A percentile compares a stretch with the other conserved stretches of the same genome.
These are phyloP conservation scores for Dynastes hyllus DNA, from an alignment of 2,888 invertebrate genomes.

Conservation along the genomic window DNA sequence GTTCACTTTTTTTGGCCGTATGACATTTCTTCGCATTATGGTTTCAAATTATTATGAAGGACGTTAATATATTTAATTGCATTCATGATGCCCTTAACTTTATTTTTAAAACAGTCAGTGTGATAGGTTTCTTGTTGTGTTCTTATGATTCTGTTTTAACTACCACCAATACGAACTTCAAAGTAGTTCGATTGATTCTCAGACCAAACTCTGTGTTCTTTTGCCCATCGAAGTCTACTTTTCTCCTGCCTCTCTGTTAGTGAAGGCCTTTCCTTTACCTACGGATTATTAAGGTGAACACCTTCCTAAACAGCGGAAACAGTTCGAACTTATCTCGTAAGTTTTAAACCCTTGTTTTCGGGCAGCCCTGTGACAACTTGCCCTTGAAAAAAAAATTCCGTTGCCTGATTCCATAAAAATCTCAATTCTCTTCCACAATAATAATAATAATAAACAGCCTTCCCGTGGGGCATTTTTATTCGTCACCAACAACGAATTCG, in stretches of 20 bases:
- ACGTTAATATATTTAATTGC: too few relatives aligned
- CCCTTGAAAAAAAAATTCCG: background rate
- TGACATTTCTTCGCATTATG: too few relatives aligned
- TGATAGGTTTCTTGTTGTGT: background rate
- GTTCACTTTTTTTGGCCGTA: too few relatives aligned
- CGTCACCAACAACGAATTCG: background rate
- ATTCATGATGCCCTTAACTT: background rate
- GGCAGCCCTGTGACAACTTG: too few relatives aligned
- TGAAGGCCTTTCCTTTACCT: background rate
- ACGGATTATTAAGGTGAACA: background rate
- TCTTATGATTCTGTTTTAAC: background rate
- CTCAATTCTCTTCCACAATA: too few relatives aligned
- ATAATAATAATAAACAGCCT: background rate
- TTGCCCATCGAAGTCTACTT: background rate
- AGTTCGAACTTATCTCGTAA: background rate
- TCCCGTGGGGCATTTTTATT: too few relatives aligned
- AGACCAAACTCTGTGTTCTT: background rate
- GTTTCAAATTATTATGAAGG: too few relatives aligned
- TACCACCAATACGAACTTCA: background rate
- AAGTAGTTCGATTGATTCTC: background rate
- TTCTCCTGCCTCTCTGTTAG: background rate
- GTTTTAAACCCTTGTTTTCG: background rate
- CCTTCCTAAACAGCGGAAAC: background rate
- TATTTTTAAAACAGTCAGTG: background rate
- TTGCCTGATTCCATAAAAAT: background rate